Evolutionary conservation across 1,140 invertebrate genomes (phyloP).

Genomic region (Diabrotica virgifera): DNA sequence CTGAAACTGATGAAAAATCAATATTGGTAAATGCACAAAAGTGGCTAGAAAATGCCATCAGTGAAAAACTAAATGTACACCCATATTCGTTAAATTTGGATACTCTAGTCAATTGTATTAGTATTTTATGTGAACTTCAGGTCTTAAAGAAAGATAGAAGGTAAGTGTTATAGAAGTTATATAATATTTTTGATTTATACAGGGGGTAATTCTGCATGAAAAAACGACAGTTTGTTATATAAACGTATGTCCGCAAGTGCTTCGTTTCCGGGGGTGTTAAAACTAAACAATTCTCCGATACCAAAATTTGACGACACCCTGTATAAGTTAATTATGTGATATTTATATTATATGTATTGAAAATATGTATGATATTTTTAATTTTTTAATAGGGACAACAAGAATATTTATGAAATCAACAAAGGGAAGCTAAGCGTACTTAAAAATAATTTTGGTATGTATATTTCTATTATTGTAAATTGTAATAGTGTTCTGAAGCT

Average conservation of each 20-base stretch:
- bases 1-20: conserved; percentile 47
- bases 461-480: not conserved
- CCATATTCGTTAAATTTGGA: conserved; percentile 62
- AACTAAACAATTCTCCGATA: too few relatives aligned
- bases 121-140: conserved; percentile 42
- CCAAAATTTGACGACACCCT: too few relatives aligned
- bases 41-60: conserved; percentile 49
- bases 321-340: too few relatives aligned
- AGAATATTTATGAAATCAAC: conserved; percentile 28
- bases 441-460: conserved; percentile 28
- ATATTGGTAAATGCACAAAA: conserved; percentile 52
- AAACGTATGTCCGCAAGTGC: too few relatives aligned
- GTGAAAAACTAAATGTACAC: conserved; percentile 48
- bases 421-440: conserved; percentile 18
- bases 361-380: not conserved
- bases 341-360: too few relatives aligned
- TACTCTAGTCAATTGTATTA: conserved; percentile 50
- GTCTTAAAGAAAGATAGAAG: conserved; percentile 43
- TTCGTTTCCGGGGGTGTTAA: too few relatives aligned
- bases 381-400: conserved; percentile 28
- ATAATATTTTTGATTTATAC: too few relatives aligned
- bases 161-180: too few relatives aligned
- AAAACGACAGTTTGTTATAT: too few relatives aligned
- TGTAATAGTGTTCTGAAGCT: too few relatives aligned
- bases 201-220: too few relatives aligned